Conservation (phyloP, 2,113 vertebrate species). For the Sceloporus tristichus region DNA sequence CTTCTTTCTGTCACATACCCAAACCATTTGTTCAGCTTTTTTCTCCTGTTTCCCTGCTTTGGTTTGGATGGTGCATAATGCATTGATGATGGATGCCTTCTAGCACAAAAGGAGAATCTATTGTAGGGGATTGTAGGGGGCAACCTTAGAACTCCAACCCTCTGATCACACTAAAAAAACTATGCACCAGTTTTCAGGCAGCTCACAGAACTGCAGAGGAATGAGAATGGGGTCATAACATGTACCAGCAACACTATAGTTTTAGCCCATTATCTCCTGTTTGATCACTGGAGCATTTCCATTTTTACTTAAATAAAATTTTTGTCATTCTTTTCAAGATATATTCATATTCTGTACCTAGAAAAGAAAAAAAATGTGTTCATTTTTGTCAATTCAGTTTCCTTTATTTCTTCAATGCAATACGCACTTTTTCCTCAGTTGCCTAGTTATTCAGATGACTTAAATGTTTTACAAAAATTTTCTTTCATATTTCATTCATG, state of each 20-base stretch:
- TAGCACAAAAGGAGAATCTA: no score
- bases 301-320: neutral
- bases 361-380: neutral
- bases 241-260: no score
- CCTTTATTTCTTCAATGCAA: neutral
- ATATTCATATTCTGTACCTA: neutral
- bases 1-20: neutral
- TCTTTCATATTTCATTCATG: neutral
- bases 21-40: neutral
- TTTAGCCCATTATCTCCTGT: neutral
- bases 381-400: neutral
- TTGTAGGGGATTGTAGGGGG: no score
- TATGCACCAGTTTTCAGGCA: no score
- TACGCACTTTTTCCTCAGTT: neutral
- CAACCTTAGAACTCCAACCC: no score
- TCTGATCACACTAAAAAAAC: no score
- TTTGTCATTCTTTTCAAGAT: neutral
- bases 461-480: conserved; percentile 6
- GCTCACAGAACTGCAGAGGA: no score
- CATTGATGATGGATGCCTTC: no score
- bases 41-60: neutral
- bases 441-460: neutral
- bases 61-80: no score
- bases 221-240: no score
- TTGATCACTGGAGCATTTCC: neutral